A percentile compares a stretch with the other conserved stretches of the same genome.
phyloP scores from a whole-genome alignment of 2,113 vertebrate species.

The Oreocharis arfaki region DNA sequence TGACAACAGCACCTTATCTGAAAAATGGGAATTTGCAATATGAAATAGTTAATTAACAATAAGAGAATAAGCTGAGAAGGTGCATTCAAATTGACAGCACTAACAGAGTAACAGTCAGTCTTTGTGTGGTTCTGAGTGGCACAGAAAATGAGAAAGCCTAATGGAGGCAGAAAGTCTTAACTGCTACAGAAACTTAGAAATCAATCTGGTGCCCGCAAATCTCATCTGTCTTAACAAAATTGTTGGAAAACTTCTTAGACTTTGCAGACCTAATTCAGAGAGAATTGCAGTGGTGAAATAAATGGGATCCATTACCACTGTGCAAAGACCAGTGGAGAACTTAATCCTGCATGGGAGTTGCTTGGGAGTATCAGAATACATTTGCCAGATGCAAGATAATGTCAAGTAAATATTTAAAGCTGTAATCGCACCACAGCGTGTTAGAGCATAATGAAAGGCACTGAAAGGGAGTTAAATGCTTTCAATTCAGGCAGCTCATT shows the following conservation, averaged over 20 bases:
- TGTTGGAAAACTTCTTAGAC: neutral
- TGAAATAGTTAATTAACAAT: slow-evolving; percentile 26
- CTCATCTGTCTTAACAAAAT: neutral
- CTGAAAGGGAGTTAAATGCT: neutral
- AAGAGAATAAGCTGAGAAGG: neutral
- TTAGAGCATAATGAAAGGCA: neutral
- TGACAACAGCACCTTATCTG: slow-evolving; percentile 13
- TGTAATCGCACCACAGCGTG: neutral
- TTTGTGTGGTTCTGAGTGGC: neutral
- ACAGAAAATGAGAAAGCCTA: neutral
- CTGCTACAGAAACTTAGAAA: neutral
- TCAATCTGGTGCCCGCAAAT: neutral
- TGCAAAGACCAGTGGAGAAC: neutral
- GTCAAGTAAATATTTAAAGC: slow-evolving; percentile 37
- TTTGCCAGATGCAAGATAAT: neutral
- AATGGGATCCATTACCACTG: neutral
- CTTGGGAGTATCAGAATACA: neutral
- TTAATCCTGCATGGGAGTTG: neutral
- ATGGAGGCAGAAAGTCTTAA: neutral
- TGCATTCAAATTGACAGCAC: neutral
- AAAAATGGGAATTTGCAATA: neutral
- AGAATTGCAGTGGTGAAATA: neutral
- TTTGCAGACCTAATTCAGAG: neutral
- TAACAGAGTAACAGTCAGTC: neutral
- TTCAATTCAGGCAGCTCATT: neutral